Percentiles rank a stretch among this genome's conserved stretches.
These are phyloP conservation scores for Enteromius afrohamiltoni DNA, from an alignment of 2,797 vertebrate genomes.

Conservation along the genomic window DNA sequence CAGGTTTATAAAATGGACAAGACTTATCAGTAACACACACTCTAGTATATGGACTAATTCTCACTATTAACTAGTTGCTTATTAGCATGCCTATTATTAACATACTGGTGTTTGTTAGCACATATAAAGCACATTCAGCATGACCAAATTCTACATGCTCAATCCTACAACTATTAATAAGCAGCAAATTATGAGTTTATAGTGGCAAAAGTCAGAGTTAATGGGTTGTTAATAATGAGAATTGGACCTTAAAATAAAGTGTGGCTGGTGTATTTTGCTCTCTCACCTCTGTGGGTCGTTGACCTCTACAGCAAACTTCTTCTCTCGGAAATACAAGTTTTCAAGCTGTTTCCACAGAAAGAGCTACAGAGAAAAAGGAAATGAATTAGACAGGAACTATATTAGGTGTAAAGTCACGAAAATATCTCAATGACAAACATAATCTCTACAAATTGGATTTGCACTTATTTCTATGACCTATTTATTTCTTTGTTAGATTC, in stretches of 20 bases:
- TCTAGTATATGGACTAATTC: background rate
- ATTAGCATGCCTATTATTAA: background rate
- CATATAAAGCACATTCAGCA: background rate
- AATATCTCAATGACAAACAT: background rate
- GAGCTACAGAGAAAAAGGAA: conserved; percentile 74
- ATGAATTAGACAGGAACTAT: conserved; percentile 31
- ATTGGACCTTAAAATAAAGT: background rate
- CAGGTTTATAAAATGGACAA: background rate
- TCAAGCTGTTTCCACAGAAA: conserved; percentile 98
- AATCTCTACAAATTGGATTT: background rate
- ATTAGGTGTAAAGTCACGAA: conserved; percentile 18
- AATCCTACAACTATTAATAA: background rate
- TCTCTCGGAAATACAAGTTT: conserved; percentile 97
- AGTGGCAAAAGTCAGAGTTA: background rate
- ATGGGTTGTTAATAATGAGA: background rate
- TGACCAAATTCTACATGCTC: background rate
- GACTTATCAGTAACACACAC: conserved; percentile 5
- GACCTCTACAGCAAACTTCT: conserved; percentile 97
- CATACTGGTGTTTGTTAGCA: background rate
- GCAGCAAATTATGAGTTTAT: background rate
- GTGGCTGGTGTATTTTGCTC: conserved; percentile 8
- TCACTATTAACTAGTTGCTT: background rate
- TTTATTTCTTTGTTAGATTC: background rate
- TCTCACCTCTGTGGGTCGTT: conserved; percentile 92
- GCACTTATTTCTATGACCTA: background rate